These are phyloP conservation scores for Nebria brevicollis DNA, from an alignment of 2,888 invertebrate species.

Conservation along the genomic window DNA sequence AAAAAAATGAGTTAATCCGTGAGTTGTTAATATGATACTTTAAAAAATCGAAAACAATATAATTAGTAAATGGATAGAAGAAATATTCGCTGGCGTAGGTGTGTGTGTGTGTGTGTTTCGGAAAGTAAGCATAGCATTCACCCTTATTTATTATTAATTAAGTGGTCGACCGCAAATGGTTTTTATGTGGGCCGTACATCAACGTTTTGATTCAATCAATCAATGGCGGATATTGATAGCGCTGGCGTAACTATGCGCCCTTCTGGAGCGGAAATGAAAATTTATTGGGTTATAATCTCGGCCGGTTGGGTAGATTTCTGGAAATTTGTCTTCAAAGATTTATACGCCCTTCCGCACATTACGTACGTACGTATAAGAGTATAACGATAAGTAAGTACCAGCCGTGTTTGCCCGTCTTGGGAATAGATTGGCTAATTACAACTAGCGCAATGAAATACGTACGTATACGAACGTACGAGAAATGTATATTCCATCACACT, in stretches of 20 bases:
- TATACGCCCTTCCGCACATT: constrained; percentile 28
- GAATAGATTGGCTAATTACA: constrained; percentile 15
- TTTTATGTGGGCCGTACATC: constrained; percentile 18
- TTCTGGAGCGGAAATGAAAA: constrained; percentile 38
- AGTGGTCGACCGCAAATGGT: neutral
- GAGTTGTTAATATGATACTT: no score
- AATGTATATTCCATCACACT: neutral
- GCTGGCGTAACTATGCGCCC: constrained; percentile 33
- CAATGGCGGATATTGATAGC: constrained; percentile 40
- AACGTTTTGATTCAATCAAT: constrained; percentile 44
- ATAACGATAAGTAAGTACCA: neutral
- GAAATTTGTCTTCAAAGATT: constrained; percentile 44
- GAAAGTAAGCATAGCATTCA: neutral
- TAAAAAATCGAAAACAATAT: neutral
- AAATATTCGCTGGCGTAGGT: neutral
- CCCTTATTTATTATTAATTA: constrained; percentile 22
- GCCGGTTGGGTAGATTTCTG: constrained; percentile 28
- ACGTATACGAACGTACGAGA: neutral
- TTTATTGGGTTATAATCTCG: constrained; percentile 46
- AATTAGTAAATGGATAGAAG: constrained; percentile 11
- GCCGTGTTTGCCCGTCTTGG: constrained; percentile 5
- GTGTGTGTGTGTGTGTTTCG: neutral
- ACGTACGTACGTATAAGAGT: neutral
- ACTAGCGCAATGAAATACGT: constrained; percentile 10
- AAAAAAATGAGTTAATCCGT: no score